Base-by-base conservation (phyloP, 2,797 vertebrate genomes). In the Graptemys geographica region DNA sequence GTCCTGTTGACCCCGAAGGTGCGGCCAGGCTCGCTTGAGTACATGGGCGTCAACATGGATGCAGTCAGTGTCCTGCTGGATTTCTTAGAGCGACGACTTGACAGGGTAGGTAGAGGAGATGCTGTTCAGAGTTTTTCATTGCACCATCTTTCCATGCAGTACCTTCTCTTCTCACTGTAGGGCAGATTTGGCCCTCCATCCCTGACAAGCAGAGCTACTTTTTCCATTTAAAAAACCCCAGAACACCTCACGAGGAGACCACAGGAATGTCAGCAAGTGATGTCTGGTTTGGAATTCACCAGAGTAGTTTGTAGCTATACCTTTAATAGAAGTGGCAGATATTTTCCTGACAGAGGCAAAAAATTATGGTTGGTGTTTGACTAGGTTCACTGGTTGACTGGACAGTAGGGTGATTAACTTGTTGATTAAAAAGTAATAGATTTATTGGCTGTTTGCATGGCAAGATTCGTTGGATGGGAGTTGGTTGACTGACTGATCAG, bases 41-140 rank as follows among this genome's bases (percentile, higher is more conserved):
- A 99, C 97, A 99, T 99, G 98, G 99, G 99, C 0, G 98, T 99
- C 89, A 99, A 99, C 97, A 99, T 99, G 99, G 99, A 99, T 1
- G 99, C 99, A 0, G 99, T 99, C 91, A 98, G 95, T 88, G 98
- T 98, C 97, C 98, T 99, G 76, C 98, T 99, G 95, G 97, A 97
- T 27, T 99, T 99, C 96, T 98, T 99, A 96, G 99, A 99, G 96
- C 99, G 98, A 33, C 99, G 98, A 84, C 98, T 99, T 5, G 99
- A 99, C 92, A 97, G 98, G 98, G 99, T 99, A 76, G 98, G 99
- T 49, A 1, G 4, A 3, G 15, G 16, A 55, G 53, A 44, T 86
- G 56, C 62, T 23, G 31, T 6, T 23, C 2, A 5, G 72, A 10
- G n/a, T 27, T 83, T 0, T 1, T 33, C 41, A 0, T 69, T n/a